phyloP scores from a whole-genome alignment of 2,888 invertebrate species.

The Acronicta psi region DNA sequence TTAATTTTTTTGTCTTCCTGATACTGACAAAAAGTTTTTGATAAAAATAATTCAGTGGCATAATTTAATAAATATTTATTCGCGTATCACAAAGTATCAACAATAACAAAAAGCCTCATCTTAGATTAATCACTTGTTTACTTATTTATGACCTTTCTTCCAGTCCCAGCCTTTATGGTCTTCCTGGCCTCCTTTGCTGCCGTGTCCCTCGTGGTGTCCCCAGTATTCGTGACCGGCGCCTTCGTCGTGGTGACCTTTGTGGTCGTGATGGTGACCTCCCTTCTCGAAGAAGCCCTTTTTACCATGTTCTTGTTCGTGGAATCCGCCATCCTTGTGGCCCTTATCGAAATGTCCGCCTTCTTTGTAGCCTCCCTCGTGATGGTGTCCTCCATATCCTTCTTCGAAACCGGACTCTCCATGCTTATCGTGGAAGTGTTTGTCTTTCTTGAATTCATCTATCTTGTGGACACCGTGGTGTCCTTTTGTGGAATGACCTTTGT shows the following conservation, averaged over 20 bases:
- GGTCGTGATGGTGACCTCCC: constrained; percentile 93
- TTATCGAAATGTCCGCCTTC: constrained; percentile 95
- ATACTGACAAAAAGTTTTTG: neutral
- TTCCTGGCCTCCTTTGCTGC: constrained; percentile 93
- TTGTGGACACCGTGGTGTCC: constrained; percentile 96
- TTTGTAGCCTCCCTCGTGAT: constrained; percentile 93
- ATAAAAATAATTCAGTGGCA: constrained; percentile 1
- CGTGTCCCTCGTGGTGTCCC: constrained; percentile 91
- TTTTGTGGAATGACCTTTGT: constrained; percentile 95
- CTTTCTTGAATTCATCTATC: constrained; percentile 95
- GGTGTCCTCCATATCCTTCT: constrained; percentile 93
- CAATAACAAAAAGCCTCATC: constrained; percentile 71
- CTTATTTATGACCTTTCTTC: constrained; percentile 83
- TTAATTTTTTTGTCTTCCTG: neutral
- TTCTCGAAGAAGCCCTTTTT: constrained; percentile 94
- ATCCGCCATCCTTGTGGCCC: constrained; percentile 93
- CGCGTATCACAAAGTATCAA: constrained; percentile 76
- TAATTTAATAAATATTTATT: constrained; percentile 59
- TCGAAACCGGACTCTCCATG: constrained; percentile 94
- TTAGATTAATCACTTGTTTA: constrained; percentile 26
- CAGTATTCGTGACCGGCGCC: constrained; percentile 93
- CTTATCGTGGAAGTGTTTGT: constrained; percentile 96
- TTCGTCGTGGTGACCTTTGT: constrained; percentile 93
- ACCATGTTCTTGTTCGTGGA: constrained; percentile 93
- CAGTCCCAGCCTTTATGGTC: constrained; percentile 94